Conservation (phyloP, 53 echinoderm and acorn worm species). For the Zoroaster sp. region DNA sequence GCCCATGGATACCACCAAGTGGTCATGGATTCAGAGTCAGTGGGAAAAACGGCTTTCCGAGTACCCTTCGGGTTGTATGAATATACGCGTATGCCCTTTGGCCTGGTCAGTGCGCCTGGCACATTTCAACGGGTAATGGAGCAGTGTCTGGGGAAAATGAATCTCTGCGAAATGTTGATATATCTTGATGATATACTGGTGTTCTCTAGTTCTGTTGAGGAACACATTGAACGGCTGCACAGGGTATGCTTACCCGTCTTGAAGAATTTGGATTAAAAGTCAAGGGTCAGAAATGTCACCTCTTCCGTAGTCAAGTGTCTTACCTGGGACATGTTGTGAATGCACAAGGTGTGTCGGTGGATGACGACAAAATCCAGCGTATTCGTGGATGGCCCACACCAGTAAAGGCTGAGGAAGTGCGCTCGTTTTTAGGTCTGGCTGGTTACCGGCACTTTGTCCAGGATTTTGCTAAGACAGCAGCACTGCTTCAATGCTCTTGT, state of each 20-base stretch:
- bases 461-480: background rate
- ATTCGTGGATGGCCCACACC: background rate
- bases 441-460: conserved; percentile 1
- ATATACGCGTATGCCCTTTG: background rate
- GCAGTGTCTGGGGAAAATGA: no score
- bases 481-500: background rate
- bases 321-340: background rate
- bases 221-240: background rate
- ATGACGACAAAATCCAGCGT: background rate
- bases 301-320: background rate
- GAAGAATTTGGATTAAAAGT: background rate
- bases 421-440: conserved; percentile 6
- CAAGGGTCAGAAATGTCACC: conserved; percentile 2
- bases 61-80: no score
- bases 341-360: background rate
- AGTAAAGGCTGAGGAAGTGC: background rate
- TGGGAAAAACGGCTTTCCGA: background rate
- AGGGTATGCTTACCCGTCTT: background rate
- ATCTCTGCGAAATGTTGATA: no score
- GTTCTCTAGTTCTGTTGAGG: background rate
- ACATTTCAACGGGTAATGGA: no score
- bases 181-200: no score
- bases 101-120: no score
- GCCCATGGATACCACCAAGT: no score
- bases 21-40: background rate